Percentiles rank a stretch among this genome's conserved stretches.
Evolutionary conservation across 1,140 invertebrate genomes (phyloP).

Genomic region (Drosophila arawakana): DNA sequence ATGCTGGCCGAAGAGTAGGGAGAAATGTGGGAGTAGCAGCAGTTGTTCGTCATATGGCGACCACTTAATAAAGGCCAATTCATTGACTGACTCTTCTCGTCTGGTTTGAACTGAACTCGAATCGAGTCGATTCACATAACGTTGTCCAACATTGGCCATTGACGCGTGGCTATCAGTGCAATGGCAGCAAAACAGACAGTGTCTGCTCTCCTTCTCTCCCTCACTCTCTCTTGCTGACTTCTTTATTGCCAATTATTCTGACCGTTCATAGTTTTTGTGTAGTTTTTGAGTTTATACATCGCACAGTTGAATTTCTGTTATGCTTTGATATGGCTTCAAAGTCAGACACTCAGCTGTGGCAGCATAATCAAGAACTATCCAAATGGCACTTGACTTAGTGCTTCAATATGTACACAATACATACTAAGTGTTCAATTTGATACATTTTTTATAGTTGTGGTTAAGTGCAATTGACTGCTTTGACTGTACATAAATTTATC

Average conservation of each 20-base stretch:
- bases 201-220: neutral
- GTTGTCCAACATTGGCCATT: conserved; percentile 61
- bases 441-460: neutral
- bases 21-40: neutral
- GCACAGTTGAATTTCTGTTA: conserved; percentile 7
- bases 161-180: conserved; percentile 65
- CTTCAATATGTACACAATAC: neutral
- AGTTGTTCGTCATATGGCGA: conserved; percentile 43
- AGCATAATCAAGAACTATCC: neutral
- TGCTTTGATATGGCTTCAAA: conserved; percentile 12
- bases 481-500: no score
- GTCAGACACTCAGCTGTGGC: neutral
- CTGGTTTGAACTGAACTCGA: neutral
- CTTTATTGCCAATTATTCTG: conserved; percentile 34
- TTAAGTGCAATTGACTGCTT: no score
- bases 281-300: conserved; percentile 26
- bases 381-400: neutral
- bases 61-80: conserved; percentile 64
- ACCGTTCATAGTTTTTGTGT: conserved; percentile 56
- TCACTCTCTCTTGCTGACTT: neutral
- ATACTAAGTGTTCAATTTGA: neutral
- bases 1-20: neutral
- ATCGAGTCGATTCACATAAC: conserved; percentile 19
- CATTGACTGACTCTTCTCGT: conserved; percentile 25
- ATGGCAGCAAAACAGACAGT: conserved; percentile 32